A percentile compares a stretch with the other conserved stretches of the same genome.
Evolutionary conservation across 2,888 invertebrate species (phyloP).

Genomic region (Drosophila paramelanica): DNA sequence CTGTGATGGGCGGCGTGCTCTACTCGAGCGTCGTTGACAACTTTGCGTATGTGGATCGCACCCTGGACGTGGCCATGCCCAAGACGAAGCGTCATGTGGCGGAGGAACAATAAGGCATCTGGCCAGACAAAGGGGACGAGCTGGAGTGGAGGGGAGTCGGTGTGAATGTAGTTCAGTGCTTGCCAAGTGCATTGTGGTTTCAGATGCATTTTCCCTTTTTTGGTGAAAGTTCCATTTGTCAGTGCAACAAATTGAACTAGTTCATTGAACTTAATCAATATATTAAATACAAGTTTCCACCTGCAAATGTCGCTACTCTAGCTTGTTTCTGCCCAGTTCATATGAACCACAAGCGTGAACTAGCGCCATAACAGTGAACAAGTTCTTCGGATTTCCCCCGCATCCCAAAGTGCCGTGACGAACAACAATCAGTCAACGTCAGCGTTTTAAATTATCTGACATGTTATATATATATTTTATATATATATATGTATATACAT

Average conservation of each 20-base stretch:
- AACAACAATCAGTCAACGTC: conserved; percentile 19
- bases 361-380: conserved; percentile 7
- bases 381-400: conserved; percentile 8
- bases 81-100: conserved; percentile 41
- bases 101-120: conserved; percentile 20
- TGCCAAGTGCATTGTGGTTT: conserved; percentile 2
- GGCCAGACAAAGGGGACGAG: background rate
- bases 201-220: background rate
- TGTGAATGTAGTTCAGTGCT: background rate
- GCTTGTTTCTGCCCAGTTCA: background rate
- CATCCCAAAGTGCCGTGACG: conserved; percentile 16
- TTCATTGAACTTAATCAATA: conserved; percentile 9
- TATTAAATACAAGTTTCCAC: background rate
- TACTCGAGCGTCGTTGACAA: conserved; percentile 59
- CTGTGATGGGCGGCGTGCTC: conserved; percentile 60
- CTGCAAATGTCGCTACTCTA: background rate
- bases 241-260: conserved; percentile 20
- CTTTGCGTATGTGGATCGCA: conserved; percentile 70
- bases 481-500: background rate
- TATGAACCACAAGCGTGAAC: conserved; percentile 18
- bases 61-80: conserved; percentile 65
- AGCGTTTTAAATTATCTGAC: background rate
- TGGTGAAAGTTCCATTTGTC: conserved; percentile 10
- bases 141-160: background rate
- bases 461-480: background rate